Evolutionary conservation across 2,888 invertebrate species (phyloP), one percentile per base, ranked within the genome.

Genomic region (Amaurobius ferox): DNA sequence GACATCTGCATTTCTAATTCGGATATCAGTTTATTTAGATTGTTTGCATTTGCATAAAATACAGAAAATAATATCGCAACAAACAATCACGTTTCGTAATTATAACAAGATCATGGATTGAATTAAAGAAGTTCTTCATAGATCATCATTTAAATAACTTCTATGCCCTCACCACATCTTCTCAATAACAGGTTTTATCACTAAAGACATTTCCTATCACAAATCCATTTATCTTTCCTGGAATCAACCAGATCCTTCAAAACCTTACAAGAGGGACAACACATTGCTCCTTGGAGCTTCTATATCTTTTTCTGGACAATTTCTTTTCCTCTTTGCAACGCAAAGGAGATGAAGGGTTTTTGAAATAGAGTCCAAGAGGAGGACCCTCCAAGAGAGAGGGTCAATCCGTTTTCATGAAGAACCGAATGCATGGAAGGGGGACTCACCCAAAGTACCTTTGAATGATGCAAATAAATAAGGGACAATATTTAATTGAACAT

Each of bases 301-400:
- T 81, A 71, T 79, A 79, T 81, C 73, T 80, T 81, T 79, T 66
- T 26, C 66, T n/a, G 68, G 35, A 70, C 74, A 48, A 68, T 81
- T 81, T 79, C 71, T 74, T 68, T 74, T 55, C 61, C 44, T 74
- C 67, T 35, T 81, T 81, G 68, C 62, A 35, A 48, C 71, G 77
- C 83, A 83, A 83, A 77, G 40, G 83, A 70, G 61, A 61, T 55
- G n/a, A 39, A 66, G 70, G 64, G 83, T 77, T 83, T n/a, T n/a
- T n/a, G n/a, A n/a, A 73, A 80, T 80, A 80, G 74, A 67, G 55
- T 67, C 35, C 55, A 80, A 39, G 80, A 80, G 80, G 30, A 32
- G 55, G 13, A 32, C 70, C 68, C 48, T 39, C 68, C 9, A 61
- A 16, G 48, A 48, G 39, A 68, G 62, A 62, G 74, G 68, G 80